These are phyloP conservation scores for Drepana arcuata DNA, from an alignment of 1,140 invertebrate species.

Conservation along the genomic window DNA sequence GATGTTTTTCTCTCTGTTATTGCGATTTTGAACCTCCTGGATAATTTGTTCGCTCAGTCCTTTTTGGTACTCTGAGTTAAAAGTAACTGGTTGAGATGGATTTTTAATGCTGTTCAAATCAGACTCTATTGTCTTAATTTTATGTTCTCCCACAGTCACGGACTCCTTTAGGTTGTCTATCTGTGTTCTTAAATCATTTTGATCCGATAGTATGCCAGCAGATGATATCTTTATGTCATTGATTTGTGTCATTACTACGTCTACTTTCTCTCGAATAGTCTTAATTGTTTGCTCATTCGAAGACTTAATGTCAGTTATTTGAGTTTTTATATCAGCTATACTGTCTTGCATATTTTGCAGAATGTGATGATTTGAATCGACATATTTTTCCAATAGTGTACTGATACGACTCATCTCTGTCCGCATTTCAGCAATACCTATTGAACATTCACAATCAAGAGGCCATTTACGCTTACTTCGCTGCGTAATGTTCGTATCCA, in stretches of 20 bases:
- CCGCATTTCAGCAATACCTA: slow-evolving; percentile 6
- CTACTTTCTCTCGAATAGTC: slow-evolving; percentile 5
- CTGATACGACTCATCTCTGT: slow-evolving; percentile 12
- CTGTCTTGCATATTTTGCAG: slow-evolving; percentile 8
- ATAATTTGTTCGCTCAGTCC: slow-evolving; percentile 8
- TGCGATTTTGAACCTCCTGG: slow-evolving; percentile 9
- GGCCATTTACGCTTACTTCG: slow-evolving; percentile 8
- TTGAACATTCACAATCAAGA: slow-evolving; percentile 9
- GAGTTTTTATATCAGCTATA: slow-evolving; percentile 8
- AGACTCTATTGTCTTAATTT: slow-evolving; percentile 9
- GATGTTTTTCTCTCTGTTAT: slow-evolving; percentile 11
- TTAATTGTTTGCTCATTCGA: slow-evolving; percentile 7
- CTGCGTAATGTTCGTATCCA: slow-evolving; percentile 7
- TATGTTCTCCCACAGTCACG: slow-evolving; percentile 5
- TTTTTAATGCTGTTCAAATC: too few relatives aligned
- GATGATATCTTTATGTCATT: slow-evolving; percentile 8
- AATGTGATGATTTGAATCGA: slow-evolving; percentile 8
- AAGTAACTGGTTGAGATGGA: not conserved
- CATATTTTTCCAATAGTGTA: slow-evolving; percentile 12
- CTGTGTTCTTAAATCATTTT: slow-evolving; percentile 7
- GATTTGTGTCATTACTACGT: slow-evolving; percentile 2
- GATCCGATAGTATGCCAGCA: slow-evolving; percentile 2
- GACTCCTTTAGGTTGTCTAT: slow-evolving; percentile 5
- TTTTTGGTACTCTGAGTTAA: not conserved
- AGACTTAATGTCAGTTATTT: slow-evolving; percentile 7